Base-by-base conservation (phyloP, 2,113 vertebrate species). In the Synchiropus splendidus region DNA sequence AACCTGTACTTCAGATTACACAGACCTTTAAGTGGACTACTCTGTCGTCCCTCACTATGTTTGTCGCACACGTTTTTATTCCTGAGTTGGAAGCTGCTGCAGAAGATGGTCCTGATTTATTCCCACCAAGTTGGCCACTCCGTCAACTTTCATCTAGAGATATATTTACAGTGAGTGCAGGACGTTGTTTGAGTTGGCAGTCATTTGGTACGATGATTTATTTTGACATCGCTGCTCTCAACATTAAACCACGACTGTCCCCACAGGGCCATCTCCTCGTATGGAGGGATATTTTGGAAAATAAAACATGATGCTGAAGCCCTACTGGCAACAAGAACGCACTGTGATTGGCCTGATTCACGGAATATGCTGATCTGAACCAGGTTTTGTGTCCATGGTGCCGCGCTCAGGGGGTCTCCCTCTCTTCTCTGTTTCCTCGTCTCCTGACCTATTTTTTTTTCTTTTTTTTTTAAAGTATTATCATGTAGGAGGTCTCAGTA, bases 321-420 rank as follows among this genome's bases (percentile, higher is more conserved):
- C 11, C 27, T 6, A 12, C 50, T 48, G 46, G 27, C 39, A 43
- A 46, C 31, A 12, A 50, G 32, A 17, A 21, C 27, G 39, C 27
- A 36, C 49, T 43, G 67, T 64, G 36, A 53, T 42, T 45, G 30
- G 12, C 39, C 6, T 1, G 39, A 64, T 54, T 51, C 41, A 53
- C 38, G 41, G 55, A 65, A 58, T 51, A 39, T 11, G 40, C 40
- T 33, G 65, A 67, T 75, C 47, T 50, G 16, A 61, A 57, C 51
- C 75, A 75, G 68, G 46, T 42, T 42, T 18, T 45, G 46, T 37
- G 49, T 51, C 31, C 21, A 0, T 31, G 34, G 44, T n/a, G 42
- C 13, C 13, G 54, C 56, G 64, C 36, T 33, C 49, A 44, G 49
- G 55, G 38, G 61, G 45, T 39, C 45, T 46, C 50, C 21, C 16